Percentiles rank a stretch among this genome's conserved stretches.
These are phyloP conservation scores for Aplocera efformata DNA, from an alignment of 2,888 invertebrate genomes.

Conservation along the genomic window DNA sequence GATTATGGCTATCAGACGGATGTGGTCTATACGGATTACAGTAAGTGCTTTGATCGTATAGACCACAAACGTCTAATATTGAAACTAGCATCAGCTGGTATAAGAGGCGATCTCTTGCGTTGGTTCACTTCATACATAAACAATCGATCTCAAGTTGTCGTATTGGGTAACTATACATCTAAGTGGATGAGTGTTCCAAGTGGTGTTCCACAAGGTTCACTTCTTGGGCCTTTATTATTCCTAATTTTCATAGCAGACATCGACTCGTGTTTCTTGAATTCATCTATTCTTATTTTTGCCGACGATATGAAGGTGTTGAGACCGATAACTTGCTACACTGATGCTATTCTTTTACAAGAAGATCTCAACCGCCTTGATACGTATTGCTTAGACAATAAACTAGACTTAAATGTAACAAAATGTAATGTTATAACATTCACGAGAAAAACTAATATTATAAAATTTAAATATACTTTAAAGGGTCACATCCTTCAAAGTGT, in stretches of 20 bases:
- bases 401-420: neutral
- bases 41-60: neutral
- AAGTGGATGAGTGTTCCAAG: neutral
- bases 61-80: neutral
- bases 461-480: neutral
- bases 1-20: neutral
- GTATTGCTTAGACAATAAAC: neutral
- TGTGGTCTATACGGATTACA: slow-evolving; percentile 5
- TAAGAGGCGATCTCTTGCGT: neutral
- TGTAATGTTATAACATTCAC: neutral
- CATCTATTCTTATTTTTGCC: neutral
- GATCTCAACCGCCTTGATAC: neutral
- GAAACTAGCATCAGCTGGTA: neutral
- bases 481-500: neutral
- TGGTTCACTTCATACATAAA: neutral
- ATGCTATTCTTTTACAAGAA: neutral
- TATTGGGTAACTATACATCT: neutral
- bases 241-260: neutral
- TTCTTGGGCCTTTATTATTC: neutral
- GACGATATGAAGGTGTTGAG: neutral
- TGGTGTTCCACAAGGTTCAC: neutral
- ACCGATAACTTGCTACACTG: neutral
- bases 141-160: neutral
- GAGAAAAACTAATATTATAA: neutral
- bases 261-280: neutral